phyloP scores from a whole-genome alignment of 2,797 vertebrate species.

The Syncerus caffer region DNA sequence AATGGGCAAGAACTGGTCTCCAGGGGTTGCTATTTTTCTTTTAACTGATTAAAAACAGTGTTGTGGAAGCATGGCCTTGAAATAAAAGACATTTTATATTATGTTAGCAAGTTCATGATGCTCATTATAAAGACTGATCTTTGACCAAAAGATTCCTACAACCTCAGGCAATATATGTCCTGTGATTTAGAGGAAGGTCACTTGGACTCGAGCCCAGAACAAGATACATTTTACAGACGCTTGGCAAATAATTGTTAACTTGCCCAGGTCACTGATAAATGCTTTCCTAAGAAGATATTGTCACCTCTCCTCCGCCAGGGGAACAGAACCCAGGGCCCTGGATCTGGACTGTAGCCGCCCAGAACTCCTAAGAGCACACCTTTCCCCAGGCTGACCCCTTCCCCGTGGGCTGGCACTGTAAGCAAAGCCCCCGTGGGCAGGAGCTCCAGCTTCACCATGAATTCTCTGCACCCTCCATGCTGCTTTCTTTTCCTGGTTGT shows the following conservation, averaged over 20 bases:
- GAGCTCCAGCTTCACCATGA: fast-evolving
- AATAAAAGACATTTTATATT: background rate
- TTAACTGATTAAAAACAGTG: background rate
- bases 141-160: background rate
- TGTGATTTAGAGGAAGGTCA: background rate
- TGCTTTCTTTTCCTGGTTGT: background rate
- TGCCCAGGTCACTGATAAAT: background rate
- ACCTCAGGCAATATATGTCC: background rate
- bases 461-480: fast-evolving
- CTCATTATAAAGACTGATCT: background rate
- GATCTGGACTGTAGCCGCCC: background rate
- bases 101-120: background rate
- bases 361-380: no score
- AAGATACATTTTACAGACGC: background rate
- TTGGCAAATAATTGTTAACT: background rate
- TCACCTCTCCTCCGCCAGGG: background rate
- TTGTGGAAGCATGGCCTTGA: background rate
- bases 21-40: background rate
- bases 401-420: no score
- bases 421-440: no score
- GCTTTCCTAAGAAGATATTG: background rate
- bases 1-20: background rate
- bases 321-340: background rate
- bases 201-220: background rate
- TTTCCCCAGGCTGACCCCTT: background rate